These are phyloP conservation scores for Diabrotica balteata DNA, from an alignment of 2,888 invertebrate genomes.

Conservation along the genomic window DNA sequence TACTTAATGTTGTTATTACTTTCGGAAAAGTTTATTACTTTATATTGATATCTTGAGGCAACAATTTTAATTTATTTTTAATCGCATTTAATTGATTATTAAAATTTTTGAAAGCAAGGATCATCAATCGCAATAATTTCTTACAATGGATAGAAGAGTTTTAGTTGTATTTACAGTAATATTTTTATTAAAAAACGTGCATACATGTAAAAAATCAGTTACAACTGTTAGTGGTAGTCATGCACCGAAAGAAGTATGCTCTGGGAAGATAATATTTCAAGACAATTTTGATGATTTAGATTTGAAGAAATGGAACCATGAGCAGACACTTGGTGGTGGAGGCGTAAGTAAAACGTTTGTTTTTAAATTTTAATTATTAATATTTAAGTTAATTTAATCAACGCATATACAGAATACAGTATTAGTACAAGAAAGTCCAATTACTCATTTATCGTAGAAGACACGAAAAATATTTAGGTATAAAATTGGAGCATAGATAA, in stretches of 20 bases:
- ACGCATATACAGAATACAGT: too few species aligned
- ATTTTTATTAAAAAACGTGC: background rate
- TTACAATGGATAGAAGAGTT: background rate
- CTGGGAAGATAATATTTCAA: slow-evolving; percentile 68
- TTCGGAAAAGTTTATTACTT: too few species aligned
- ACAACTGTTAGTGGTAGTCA: slow-evolving; percentile 31
- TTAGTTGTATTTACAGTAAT: background rate
- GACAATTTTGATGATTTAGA: slow-evolving; percentile 69
- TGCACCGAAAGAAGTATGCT: slow-evolving; percentile 53
- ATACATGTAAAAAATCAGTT: slow-evolving; percentile 14
- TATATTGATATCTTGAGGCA: too few species aligned
- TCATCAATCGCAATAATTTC: background rate
- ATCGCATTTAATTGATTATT: background rate
- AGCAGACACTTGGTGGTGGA: slow-evolving; percentile 66
- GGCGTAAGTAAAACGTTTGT: slow-evolving; percentile 62
- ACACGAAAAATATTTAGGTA: too few species aligned
- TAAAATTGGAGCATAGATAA: too few species aligned
- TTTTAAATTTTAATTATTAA: too few species aligned
- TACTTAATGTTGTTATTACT: too few species aligned
- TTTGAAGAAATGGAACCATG: slow-evolving; percentile 70
- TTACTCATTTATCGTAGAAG: too few species aligned
- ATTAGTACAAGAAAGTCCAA: too few species aligned
- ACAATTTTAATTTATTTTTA: background rate
- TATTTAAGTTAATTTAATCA: too few species aligned
- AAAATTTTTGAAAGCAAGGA: background rate